These are phyloP conservation scores for Torymus tubicola DNA, from an alignment of 2,888 invertebrate species.

Conservation along the genomic window DNA sequence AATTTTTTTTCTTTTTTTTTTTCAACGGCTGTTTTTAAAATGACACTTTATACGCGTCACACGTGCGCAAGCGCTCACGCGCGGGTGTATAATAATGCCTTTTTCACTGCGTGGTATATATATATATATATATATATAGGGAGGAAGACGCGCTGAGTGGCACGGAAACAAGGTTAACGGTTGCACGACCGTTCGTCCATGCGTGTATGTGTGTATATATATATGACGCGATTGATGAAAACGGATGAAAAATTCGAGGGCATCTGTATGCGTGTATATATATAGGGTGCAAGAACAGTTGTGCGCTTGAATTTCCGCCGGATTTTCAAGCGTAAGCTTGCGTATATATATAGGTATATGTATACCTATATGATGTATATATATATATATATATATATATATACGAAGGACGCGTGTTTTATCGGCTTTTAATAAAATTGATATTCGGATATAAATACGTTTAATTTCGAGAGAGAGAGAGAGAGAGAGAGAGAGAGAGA, in stretches of 20 bases:
- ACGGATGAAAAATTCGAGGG: conserved; percentile 4
- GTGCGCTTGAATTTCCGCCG: neutral
- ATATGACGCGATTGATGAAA: conserved; percentile 32
- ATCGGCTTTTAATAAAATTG: conserved; percentile 25
- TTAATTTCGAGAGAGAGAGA: neutral
- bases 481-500: too few species aligned
- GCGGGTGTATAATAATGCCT: too few species aligned
- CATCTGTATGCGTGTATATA: too few species aligned
- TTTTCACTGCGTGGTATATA: too few species aligned
- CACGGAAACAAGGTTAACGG: conserved; percentile 46
- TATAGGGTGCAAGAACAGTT: neutral
- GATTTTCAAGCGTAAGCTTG: neutral
- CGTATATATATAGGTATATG: too few species aligned
- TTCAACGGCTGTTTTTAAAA: conserved; percentile 2
- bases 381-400: too few species aligned
- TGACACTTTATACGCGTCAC: neutral
- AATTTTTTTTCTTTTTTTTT: neutral
- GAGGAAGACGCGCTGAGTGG: conserved; percentile 15
- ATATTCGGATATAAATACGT: neutral
- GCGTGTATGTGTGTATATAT: too few species aligned
- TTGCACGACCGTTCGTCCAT: neutral
- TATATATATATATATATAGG: too few species aligned
- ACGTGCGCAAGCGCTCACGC: too few species aligned
- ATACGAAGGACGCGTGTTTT: conserved; percentile 2
- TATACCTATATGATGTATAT: too few species aligned